Conservation (phyloP, 2,113 vertebrate genomes). For the Aldabrachelys gigantea region DNA sequence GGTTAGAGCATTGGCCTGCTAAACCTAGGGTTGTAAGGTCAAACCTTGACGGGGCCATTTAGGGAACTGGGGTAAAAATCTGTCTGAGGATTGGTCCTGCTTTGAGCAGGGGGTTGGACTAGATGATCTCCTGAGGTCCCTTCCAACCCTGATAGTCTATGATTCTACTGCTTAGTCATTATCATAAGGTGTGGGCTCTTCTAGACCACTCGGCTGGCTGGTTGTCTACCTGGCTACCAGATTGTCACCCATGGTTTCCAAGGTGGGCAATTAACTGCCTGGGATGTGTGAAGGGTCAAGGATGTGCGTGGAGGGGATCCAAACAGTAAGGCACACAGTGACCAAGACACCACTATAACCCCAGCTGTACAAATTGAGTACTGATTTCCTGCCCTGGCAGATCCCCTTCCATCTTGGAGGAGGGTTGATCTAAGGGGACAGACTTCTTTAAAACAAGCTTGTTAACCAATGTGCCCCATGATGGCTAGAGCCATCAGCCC, state of each 20-base stretch:
- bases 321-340: neutral
- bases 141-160: too few relatives aligned
- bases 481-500: neutral
- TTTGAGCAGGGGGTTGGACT: too few relatives aligned
- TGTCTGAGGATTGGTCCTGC: too few relatives aligned
- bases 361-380: neutral
- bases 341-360: neutral
- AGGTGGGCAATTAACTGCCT: fast-evolving
- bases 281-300: fast-evolving
- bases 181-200: neutral
- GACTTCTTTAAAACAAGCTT: neutral
- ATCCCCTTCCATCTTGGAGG: neutral
- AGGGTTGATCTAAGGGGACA: fast-evolving
- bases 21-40: too few relatives aligned
- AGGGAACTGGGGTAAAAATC: too few relatives aligned
- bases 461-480: fast-evolving
- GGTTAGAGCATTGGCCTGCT: too few relatives aligned
- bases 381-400: neutral
- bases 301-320: neutral
- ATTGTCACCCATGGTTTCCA: neutral
- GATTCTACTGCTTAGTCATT: neutral
- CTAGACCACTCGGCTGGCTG: neutral
- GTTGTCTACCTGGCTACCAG: neutral
- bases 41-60: too few relatives aligned
- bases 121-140: too few relatives aligned